These are phyloP conservation scores for Lasius platythorax DNA, from an alignment of 2,888 invertebrate genomes.

Conservation along the genomic window DNA sequence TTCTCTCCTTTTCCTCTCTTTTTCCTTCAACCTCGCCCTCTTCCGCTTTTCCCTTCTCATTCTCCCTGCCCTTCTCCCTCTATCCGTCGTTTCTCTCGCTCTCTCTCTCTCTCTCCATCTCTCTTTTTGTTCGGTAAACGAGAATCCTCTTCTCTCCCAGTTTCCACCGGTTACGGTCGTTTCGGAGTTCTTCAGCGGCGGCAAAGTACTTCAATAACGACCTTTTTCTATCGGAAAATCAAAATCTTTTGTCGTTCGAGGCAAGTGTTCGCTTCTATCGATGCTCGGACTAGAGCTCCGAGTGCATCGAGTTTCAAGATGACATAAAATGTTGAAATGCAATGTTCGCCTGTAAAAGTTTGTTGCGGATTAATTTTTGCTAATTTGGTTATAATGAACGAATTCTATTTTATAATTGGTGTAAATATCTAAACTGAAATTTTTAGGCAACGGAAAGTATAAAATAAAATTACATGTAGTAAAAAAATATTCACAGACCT, in stretches of 20 bases:
- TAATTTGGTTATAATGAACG: background rate
- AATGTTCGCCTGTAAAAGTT: background rate
- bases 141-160: constrained; percentile 24
- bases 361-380: background rate
- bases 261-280: constrained; percentile 39
- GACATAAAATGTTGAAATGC: background rate
- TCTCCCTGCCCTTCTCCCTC: background rate
- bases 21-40: constrained; percentile 35
- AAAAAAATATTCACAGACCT: background rate
- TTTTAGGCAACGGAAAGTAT: background rate
- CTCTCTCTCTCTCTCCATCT: background rate
- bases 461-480: background rate
- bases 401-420: background rate
- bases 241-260: constrained; percentile 47
- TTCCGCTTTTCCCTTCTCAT: constrained; percentile 8
- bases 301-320: background rate
- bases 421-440: background rate
- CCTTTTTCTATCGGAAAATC: constrained; percentile 55
- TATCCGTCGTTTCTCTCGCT: background rate
- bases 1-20: constrained; percentile 58
- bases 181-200: constrained; percentile 52
- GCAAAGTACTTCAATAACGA: constrained; percentile 57
- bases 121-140: constrained; percentile 10
- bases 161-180: constrained; percentile 56
- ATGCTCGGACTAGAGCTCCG: background rate